Conservation (phyloP, 2,888 invertebrate genomes). For the Lycocerus yunnanus region DNA sequence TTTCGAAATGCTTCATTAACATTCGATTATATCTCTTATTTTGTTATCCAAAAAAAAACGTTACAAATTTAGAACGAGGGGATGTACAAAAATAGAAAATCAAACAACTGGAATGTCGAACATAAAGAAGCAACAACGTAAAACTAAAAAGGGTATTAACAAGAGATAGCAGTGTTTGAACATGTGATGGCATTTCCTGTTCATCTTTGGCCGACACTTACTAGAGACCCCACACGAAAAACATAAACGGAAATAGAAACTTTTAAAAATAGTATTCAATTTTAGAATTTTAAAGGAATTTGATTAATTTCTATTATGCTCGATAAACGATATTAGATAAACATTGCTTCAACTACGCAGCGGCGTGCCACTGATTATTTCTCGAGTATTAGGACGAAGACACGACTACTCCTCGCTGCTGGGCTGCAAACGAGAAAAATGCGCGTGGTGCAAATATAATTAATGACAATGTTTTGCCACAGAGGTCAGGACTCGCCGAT, state of each 20-base stretch:
- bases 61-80: not conserved
- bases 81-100: not conserved
- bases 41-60: not conserved
- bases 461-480: not conserved
- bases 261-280: not conserved
- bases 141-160: not conserved
- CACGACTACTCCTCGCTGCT: no score
- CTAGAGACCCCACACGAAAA: slow-evolving; percentile 12
- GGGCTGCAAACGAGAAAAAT: not conserved
- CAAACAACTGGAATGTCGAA: not conserved
- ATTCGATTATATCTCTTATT: not conserved
- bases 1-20: not conserved
- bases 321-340: not conserved
- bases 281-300: not conserved
- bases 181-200: slow-evolving; percentile 37
- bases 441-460: not conserved
- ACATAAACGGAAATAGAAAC: slow-evolving; percentile 1
- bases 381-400: not conserved
- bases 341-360: not conserved
- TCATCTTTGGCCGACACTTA: not conserved
- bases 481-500: not conserved
- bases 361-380: not conserved
- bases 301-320: not conserved
- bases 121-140: not conserved
- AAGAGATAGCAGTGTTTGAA: slow-evolving; percentile 21